These are phyloP conservation scores for Rhinichthys klamathensis DNA, from an alignment of 2,113 vertebrate species.

Conservation along the genomic window DNA sequence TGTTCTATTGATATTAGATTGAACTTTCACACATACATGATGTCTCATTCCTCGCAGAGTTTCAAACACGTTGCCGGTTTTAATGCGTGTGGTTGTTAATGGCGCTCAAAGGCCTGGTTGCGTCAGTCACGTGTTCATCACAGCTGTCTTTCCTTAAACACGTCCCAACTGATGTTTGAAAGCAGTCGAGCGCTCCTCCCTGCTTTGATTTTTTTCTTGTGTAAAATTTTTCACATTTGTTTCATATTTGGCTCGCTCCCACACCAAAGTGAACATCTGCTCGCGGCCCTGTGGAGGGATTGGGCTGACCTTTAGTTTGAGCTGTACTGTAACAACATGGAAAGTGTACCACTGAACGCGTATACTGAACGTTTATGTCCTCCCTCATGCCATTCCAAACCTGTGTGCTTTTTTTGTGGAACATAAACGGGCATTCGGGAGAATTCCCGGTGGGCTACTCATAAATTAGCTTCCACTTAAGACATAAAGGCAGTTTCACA, in stretches of 20 bases:
- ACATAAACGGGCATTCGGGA: not conserved
- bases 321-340: conserved; percentile 4
- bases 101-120: not conserved
- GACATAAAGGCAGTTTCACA: too few relatives aligned
- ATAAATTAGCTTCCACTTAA: too few relatives aligned
- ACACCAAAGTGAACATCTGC: conserved; percentile 85
- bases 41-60: conserved; percentile 33
- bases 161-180: conserved; percentile 83
- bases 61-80: conserved; percentile 4
- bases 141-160: conserved; percentile 83
- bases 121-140: not conserved
- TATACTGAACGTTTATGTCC: not conserved
- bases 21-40: conserved; percentile 17
- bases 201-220: conserved; percentile 68
- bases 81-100: not conserved
- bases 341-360: not conserved
- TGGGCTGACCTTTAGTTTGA: conserved; percentile 30
- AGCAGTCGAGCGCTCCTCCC: conserved; percentile 79
- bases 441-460: too few relatives aligned
- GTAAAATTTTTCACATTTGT: conserved; percentile 90
- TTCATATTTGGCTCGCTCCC: conserved; percentile 86
- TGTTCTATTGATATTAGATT: conserved; percentile 40
- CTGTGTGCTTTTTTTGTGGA: not conserved
- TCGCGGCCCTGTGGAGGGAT: conserved; percentile 79
- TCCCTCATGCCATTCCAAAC: not conserved